These are phyloP conservation scores for Meloe dianella DNA, from an alignment of 2,888 invertebrate species.

Conservation along the genomic window DNA sequence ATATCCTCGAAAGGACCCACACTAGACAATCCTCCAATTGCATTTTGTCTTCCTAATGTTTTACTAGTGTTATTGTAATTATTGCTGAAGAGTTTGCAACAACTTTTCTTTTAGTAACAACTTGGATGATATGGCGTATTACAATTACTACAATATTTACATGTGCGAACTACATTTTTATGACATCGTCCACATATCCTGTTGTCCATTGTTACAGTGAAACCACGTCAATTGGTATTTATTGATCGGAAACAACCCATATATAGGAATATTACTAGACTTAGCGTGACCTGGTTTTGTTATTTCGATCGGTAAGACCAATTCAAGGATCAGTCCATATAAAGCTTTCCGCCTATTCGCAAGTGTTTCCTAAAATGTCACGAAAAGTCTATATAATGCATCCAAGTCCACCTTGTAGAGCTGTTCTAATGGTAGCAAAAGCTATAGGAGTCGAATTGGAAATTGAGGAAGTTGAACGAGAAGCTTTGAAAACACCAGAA, in stretches of 20 bases:
- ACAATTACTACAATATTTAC: not conserved
- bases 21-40: too few relatives aligned
- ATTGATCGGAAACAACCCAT: conserved; percentile 24
- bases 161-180: not conserved
- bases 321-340: conserved; percentile 28
- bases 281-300: conserved; percentile 19
- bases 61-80: not conserved
- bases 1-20: not conserved
- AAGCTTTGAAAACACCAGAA: conserved; percentile 55
- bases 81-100: not conserved
- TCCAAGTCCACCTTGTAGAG: conserved; percentile 64
- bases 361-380: conserved; percentile 35
- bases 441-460: conserved; percentile 59
- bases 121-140: not conserved
- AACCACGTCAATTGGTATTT: conserved; percentile 6
- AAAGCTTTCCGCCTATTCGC: conserved; percentile 15
- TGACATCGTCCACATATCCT: conserved; percentile 4
- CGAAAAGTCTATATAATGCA: conserved; percentile 55
- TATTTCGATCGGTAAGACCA: conserved; percentile 23
- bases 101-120: not conserved
- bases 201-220: not conserved
- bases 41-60: not conserved
- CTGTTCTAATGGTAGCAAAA: conserved; percentile 63
- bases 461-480: conserved; percentile 59
- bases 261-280: not conserved